These are phyloP conservation scores for Lota lota DNA, from an alignment of 2,113 vertebrate genomes.

Conservation along the genomic window DNA sequence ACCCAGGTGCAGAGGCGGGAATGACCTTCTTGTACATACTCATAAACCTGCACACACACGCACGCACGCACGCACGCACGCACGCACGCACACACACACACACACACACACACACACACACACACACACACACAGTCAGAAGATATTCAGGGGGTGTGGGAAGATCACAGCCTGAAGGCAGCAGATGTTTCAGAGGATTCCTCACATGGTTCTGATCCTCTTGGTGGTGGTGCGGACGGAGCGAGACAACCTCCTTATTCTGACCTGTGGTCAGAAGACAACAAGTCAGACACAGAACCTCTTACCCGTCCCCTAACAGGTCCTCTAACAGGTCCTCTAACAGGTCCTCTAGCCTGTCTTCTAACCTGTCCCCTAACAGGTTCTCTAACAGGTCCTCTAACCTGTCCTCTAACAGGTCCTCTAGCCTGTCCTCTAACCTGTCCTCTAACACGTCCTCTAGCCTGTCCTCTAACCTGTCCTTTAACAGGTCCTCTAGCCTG, in stretches of 20 bases:
- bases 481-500: neutral
- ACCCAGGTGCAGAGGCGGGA: too few relatives aligned
- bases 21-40: slow-evolving; percentile 36
- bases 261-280: slow-evolving; percentile 63
- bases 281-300: too few relatives aligned
- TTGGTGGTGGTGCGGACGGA: slow-evolving; percentile 72
- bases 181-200: neutral
- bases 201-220: slow-evolving; percentile 81
- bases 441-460: neutral
- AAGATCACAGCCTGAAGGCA: neutral
- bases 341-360: too few relatives aligned
- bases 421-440: too few relatives aligned
- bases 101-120: too few relatives aligned
- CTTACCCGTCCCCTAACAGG: too few relatives aligned
- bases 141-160: neutral
- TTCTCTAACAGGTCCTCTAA: slow-evolving; percentile 37
- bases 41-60: neutral
- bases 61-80: too few relatives aligned
- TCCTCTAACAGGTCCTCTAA: too few relatives aligned
- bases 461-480: slow-evolving; percentile 70
- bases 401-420: slow-evolving; percentile 61
- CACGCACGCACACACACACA: too few relatives aligned
- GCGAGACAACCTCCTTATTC: slow-evolving; percentile 78
- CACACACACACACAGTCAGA: too few relatives aligned
- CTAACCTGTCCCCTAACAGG: too few relatives aligned